These are phyloP conservation scores for Exephanes ischioxanthus DNA, from an alignment of 2,888 invertebrate species.

Conservation along the genomic window DNA sequence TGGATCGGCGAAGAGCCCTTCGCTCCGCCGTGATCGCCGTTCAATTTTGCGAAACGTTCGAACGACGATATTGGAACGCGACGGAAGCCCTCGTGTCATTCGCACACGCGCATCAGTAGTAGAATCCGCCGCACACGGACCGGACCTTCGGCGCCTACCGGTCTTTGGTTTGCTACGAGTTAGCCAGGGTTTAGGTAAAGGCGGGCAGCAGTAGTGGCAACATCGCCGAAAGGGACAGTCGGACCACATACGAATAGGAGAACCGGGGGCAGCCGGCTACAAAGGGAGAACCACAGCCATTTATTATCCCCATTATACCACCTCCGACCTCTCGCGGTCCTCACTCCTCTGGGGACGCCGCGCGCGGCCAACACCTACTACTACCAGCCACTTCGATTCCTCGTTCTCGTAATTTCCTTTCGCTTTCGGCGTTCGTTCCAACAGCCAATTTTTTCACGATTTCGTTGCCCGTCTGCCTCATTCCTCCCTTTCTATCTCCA, in stretches of 20 bases:
- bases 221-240: conserved; percentile 31
- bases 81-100: conserved; percentile 11
- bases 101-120: conserved; percentile 15
- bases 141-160: neutral
- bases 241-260: conserved; percentile 51
- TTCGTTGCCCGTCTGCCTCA: neutral
- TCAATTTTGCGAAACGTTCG: conserved; percentile 69
- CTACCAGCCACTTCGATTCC: conserved; percentile 54
- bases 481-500: conserved; percentile 6
- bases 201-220: neutral
- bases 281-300: conserved; percentile 74
- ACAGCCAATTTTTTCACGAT: conserved; percentile 42
- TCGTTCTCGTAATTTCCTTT: conserved; percentile 65
- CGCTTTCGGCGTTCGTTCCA: conserved; percentile 66
- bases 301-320: conserved; percentile 79
- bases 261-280: conserved; percentile 45
- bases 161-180: conserved; percentile 30
- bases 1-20: conserved; percentile 33
- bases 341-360: conserved; percentile 68
- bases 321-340: conserved; percentile 72
- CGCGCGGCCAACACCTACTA: conserved; percentile 60
- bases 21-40: conserved; percentile 37
- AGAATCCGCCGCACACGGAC: conserved; percentile 20
- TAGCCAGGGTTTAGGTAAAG: neutral
- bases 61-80: conserved; percentile 33